A percentile compares a stretch with the other conserved stretches of the same genome.
Conservation (phyloP, 2,113 vertebrate species). For the Conger conger region DNA sequence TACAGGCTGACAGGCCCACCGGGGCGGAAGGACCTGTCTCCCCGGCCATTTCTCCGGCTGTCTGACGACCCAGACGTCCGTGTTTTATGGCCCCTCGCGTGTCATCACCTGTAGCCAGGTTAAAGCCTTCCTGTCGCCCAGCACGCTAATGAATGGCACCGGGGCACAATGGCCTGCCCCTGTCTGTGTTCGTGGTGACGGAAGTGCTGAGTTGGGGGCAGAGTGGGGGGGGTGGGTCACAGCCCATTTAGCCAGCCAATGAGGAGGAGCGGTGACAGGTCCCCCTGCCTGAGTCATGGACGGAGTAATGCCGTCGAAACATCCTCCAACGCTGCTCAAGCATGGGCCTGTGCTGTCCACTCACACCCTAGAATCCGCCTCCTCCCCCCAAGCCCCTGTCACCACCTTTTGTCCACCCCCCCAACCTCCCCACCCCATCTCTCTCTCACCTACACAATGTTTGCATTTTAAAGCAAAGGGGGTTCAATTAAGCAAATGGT, state of each 20-base stretch:
- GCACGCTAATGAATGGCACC: background rate
- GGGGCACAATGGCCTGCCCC: background rate
- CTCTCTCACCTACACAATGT: background rate
- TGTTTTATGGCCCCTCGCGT: conserved; percentile 3
- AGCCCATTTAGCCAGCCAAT: conserved; percentile 28
- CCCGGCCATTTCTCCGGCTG: background rate
- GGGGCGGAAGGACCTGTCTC: background rate
- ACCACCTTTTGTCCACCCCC: conserved; percentile 26
- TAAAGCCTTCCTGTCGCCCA: conserved; percentile 10
- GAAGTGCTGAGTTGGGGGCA: background rate
- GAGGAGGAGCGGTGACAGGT: background rate
- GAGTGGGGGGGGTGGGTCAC: conserved; percentile 19
- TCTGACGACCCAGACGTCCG: conserved; percentile 9
- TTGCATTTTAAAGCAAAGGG: background rate
- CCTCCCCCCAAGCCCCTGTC: background rate
- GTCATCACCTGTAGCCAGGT: conserved; percentile 28
- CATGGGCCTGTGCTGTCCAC: background rate
- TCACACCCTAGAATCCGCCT: background rate
- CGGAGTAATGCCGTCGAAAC: conserved; percentile 7
- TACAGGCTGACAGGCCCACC: background rate
- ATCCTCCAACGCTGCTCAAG: conserved; percentile 10
- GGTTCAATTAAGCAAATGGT: background rate
- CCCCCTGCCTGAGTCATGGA: background rate
- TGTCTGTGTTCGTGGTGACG: background rate
- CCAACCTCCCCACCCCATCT: no score